phyloP scores from a whole-genome alignment of 1,140 invertebrate species.

The Drosophila ambigua region DNA sequence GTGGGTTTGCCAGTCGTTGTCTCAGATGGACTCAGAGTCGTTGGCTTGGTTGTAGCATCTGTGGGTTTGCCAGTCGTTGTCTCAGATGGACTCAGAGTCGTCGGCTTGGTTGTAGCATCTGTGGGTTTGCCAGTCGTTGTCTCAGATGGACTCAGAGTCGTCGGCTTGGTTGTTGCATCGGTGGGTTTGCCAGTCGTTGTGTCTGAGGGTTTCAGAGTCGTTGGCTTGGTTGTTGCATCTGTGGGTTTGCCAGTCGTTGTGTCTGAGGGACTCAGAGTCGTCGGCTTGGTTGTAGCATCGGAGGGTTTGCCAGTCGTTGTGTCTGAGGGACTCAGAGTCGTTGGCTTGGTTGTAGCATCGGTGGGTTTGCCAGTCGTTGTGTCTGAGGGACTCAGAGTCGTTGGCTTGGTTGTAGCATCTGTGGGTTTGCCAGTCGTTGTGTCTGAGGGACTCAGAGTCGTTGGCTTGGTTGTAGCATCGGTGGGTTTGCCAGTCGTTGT shows the following conservation, averaged over 20 bases:
- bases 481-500: slow-evolving; percentile 5
- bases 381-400: slow-evolving; percentile 4
- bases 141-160: neutral
- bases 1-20: neutral
- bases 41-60: neutral
- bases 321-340: slow-evolving; percentile 3
- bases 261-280: slow-evolving; percentile 2
- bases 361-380: neutral
- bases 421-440: neutral
- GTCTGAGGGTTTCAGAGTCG: slow-evolving; percentile 1
- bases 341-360: neutral
- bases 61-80: neutral
- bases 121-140: neutral
- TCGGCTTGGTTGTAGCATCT: neutral
- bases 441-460: slow-evolving; percentile 4
- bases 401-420: neutral
- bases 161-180: neutral
- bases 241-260: neutral
- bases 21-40: neutral
- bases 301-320: neutral
- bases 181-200: neutral
- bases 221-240: neutral
- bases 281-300: neutral
- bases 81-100: slow-evolving; percentile 1
- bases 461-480: neutral